Base-by-base conservation (phyloP, 1,140 invertebrate species). In the Luehdorfia chinensis region DNA sequence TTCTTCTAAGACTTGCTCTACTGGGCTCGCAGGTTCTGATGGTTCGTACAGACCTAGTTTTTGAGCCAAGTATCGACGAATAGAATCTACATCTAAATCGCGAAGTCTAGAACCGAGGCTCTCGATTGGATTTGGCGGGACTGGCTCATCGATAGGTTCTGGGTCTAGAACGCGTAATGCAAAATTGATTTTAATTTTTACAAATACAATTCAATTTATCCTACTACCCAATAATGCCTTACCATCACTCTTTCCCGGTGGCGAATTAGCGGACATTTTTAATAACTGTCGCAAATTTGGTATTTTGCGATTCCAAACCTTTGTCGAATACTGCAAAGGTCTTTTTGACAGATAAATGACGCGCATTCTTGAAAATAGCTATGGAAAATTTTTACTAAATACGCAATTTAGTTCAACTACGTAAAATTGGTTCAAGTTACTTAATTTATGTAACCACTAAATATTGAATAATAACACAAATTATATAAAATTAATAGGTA, bases 41-140 rank as follows among this genome's bases (percentile, higher is more conserved):
- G 68, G 55, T 44, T 84, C 78, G 41, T 80, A 76, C 47, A 87
- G 73, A 16, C 78, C 83, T n/a, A 87, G 72, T 55, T 87, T 87
- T 45, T 77, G 64, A 2, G 81, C 84, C 52, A 87, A 78, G 59
- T 84, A 87, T 27, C 73, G 57, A 33, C 86, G 58, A 43, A 87
- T 78, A 28, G 75, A 72, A 57, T 87, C 84, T 18, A 87, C 80
- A 61, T 86, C 79, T 41, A 79, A 58, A 51, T 85, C 81, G 7
- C 75, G 63, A 59, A 83, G 59, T 36, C 75, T 67, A 53, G 71
- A 64, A 28, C 68, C 64, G 34, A 74, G 37, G 44, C 47, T 68
- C 31, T 77, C 75, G 25, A 66, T 57, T 28, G 58, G 64, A 76
- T 70, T 81, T 79, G 74, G 77, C 74, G 78, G 75, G 72, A 74